phyloP scores from a whole-genome alignment of 2,888 invertebrate genomes.

The Spilosoma lubricipeda region DNA sequence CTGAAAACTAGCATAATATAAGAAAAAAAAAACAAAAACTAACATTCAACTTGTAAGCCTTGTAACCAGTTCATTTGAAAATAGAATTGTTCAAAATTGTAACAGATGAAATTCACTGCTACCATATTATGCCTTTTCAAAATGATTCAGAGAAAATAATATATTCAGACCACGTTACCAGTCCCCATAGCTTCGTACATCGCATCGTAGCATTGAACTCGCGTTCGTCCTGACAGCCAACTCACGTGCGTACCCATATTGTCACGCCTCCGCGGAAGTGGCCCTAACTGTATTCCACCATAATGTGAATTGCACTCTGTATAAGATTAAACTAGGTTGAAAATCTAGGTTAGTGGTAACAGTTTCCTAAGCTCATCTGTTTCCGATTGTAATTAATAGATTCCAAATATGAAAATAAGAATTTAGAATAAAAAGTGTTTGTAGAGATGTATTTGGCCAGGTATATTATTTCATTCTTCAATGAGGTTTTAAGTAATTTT shows the following conservation, averaged over 20 bases:
- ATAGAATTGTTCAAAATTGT: background rate
- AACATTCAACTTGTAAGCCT: too few species aligned
- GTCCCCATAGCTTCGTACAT: constrained; percentile 35
- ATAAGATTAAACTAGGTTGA: constrained; percentile 63
- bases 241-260: constrained; percentile 68
- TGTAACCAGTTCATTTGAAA: background rate
- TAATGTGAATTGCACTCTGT: constrained; percentile 69
- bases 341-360: constrained; percentile 62
- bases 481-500: background rate
- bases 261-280: constrained; percentile 65
- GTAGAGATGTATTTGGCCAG: background rate
- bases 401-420: constrained; percentile 24
- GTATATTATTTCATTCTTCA: constrained; percentile 2
- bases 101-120: background rate
- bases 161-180: constrained; percentile 56
- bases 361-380: constrained; percentile 21
- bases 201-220: constrained; percentile 54
- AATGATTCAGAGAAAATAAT: constrained; percentile 16
- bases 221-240: constrained; percentile 45
- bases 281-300: constrained; percentile 69
- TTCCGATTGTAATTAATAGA: constrained; percentile 31
- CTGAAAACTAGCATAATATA: too few species aligned
- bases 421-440: constrained; percentile 14
- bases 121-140: constrained; percentile 10
- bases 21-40: too few species aligned